These are phyloP conservation scores for Thamnophis sirtalis DNA, from an alignment of 2,113 vertebrate species.

Conservation along the genomic window DNA sequence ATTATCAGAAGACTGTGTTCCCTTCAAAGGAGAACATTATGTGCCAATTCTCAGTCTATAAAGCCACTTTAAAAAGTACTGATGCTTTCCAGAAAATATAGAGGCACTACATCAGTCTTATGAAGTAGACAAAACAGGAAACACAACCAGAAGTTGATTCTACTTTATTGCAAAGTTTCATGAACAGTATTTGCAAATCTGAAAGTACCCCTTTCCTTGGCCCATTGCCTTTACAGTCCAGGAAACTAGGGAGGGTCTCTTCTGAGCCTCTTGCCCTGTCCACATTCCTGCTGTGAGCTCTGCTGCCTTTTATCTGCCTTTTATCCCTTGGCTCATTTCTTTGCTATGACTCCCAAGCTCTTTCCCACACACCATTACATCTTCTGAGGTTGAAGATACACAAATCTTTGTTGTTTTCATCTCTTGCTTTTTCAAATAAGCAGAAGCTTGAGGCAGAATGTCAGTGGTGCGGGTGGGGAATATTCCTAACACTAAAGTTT, in stretches of 20 bases:
- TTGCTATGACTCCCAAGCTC: background rate
- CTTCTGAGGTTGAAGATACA: background rate
- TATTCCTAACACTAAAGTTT: conserved; percentile 35
- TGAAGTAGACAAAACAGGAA: background rate
- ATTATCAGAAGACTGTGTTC: background rate
- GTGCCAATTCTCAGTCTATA: conserved; percentile 15
- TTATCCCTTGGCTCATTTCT: background rate
- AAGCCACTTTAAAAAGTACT: conserved; percentile 25
- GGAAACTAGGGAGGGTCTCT: background rate
- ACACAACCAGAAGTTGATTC: background rate
- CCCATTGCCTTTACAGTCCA: background rate
- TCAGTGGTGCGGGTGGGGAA: background rate
- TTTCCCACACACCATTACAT: background rate
- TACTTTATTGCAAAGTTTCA: background rate
- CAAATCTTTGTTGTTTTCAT: background rate
- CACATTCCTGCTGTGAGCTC: background rate
- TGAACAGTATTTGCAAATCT: background rate
- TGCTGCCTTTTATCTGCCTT: background rate
- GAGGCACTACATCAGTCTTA: background rate
- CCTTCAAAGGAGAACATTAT: background rate
- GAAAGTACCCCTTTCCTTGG: background rate
- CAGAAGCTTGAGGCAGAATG: conserved; percentile 36
- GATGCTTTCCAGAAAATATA: conserved; percentile 36
- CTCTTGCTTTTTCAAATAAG: conserved; percentile 35
- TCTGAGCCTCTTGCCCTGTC: background rate